Evolutionary conservation across 2,113 vertebrate species (phyloP).

Genomic region (Hippocampus zosterae): DNA sequence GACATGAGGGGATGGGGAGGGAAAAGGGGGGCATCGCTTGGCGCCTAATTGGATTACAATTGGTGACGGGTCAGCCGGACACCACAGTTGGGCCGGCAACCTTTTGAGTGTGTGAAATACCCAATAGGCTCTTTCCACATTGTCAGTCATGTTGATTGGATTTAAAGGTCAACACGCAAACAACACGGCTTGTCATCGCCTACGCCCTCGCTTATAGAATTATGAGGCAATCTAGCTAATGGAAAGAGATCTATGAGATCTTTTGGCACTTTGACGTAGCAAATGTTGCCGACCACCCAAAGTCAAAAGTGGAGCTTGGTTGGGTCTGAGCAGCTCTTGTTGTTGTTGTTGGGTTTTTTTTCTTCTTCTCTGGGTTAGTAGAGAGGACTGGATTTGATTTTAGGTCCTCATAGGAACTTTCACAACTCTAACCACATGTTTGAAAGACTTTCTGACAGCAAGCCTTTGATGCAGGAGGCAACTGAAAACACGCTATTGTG

Average conservation of each 20-base stretch:
- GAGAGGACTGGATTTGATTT: not conserved
- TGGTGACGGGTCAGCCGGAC: constrained; percentile 10
- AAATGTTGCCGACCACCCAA: constrained; percentile 45
- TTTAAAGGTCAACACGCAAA: constrained; percentile 57
- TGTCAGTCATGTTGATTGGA: constrained; percentile 51
- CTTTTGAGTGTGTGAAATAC: constrained; percentile 19
- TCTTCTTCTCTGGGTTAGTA: not conserved
- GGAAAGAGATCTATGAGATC: constrained; percentile 44
- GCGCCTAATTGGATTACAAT: constrained; percentile 5
- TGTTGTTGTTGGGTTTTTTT: not conserved
- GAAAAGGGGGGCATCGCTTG: not conserved
- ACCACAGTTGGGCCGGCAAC: constrained; percentile 14
- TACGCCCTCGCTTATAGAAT: constrained; percentile 43
- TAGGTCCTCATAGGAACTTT: not conserved
- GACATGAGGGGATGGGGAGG: not conserved
- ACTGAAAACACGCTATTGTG: not conserved
- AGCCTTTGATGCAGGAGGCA: not conserved
- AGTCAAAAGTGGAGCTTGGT: not conserved
- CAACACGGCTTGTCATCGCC: constrained; percentile 26
- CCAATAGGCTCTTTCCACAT: constrained; percentile 37
- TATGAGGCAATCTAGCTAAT: constrained; percentile 61
- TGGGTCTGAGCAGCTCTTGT: constrained; percentile 16
- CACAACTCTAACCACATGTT: constrained; percentile 1
- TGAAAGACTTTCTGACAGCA: not conserved
- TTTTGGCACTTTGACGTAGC: constrained; percentile 36